phyloP scores from a whole-genome alignment of 2,797 vertebrate genomes.

The Peromyscus aztecus region DNA sequence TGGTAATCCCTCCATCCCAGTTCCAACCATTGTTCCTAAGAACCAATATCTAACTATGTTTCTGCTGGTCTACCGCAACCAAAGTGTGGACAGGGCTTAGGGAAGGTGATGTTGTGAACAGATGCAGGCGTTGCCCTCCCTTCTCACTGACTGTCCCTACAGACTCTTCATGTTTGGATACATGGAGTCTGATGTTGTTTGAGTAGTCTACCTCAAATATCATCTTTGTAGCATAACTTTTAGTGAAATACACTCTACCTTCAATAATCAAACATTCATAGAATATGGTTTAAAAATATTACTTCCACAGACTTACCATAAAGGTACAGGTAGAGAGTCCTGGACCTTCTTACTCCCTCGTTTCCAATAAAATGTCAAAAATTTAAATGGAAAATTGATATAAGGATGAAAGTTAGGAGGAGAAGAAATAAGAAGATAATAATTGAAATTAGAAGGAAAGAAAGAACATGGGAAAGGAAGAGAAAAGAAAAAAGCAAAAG shows the following conservation, averaged over 20 bases:
- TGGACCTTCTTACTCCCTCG: background rate
- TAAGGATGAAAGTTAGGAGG: background rate
- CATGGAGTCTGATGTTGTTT: background rate
- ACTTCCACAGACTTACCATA: background rate
- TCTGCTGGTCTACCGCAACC: background rate
- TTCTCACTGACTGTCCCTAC: too few relatives aligned
- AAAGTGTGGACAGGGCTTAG: too few relatives aligned
- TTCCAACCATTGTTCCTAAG: background rate
- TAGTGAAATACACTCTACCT: background rate
- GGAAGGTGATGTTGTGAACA: background rate
- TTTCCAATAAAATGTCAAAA: background rate
- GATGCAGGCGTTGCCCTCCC: background rate
- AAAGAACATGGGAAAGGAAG: background rate
- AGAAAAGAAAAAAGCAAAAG: background rate
- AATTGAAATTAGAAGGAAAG: background rate
- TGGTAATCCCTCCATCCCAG: too few relatives aligned
- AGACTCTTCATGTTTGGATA: background rate
- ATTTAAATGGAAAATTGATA: background rate
- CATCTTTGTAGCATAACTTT: background rate
- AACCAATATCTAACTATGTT: background rate
- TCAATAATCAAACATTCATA: background rate
- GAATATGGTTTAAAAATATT: background rate
- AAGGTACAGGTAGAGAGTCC: background rate
- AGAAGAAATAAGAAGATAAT: background rate
- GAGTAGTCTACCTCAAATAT: background rate